Percentiles rank a stretch among this genome's conserved stretches.
Evolutionary conservation across 2,113 vertebrate species (phyloP).

Genomic region (Actenoides lindsayi): DNA sequence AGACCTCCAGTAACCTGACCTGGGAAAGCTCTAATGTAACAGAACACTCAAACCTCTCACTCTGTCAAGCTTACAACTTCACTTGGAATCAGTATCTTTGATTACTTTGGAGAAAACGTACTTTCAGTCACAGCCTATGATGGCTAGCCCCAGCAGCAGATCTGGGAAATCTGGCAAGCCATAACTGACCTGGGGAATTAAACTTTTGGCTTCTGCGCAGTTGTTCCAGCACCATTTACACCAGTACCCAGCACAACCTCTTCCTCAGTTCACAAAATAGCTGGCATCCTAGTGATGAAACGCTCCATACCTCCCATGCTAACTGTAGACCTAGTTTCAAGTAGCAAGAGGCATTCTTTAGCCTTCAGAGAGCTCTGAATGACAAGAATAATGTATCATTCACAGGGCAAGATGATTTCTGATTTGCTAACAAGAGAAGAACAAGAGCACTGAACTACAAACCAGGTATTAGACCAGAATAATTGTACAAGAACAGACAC

Average conservation of each 20-base stretch:
- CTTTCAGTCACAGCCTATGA: background rate
- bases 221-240: background rate
- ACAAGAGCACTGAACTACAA: background rate
- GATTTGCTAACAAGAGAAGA: conserved; percentile 14
- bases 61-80: background rate
- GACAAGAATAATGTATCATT: background rate
- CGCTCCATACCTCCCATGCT: background rate
- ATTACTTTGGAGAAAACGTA: background rate
- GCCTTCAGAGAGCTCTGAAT: background rate
- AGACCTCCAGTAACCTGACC: background rate
- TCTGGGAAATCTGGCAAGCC: background rate
- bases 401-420: background rate
- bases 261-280: background rate
- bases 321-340: background rate
- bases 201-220: background rate
- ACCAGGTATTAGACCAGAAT: background rate
- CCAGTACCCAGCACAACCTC: background rate
- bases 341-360: background rate
- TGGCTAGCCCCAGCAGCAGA: background rate
- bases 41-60: background rate
- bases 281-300: background rate
- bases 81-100: background rate
- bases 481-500: background rate
- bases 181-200: background rate
- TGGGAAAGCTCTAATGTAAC: background rate